A percentile compares a stretch with the other conserved stretches of the same genome.
These are phyloP conservation scores for Chaenocephalus aceratus DNA, from an alignment of 2,113 vertebrate genomes.

Conservation along the genomic window DNA sequence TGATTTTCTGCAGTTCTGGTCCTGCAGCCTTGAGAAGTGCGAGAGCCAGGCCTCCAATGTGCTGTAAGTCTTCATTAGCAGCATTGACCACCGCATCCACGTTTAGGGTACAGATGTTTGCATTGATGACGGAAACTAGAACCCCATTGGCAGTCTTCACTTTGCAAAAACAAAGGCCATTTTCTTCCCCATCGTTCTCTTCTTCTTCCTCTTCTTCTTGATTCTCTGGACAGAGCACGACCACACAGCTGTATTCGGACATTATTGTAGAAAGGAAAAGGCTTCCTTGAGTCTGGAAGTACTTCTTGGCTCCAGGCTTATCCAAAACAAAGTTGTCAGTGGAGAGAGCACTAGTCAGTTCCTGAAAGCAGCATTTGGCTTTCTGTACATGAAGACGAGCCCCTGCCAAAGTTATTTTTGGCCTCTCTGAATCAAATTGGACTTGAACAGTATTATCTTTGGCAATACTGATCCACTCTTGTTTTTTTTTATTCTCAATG, in stretches of 20 bases:
- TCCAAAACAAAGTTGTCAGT: constrained; percentile 73
- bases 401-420: constrained; percentile 81
- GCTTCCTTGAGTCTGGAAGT: constrained; percentile 78
- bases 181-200: background rate
- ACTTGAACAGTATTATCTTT: constrained; percentile 71
- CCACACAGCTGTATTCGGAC: constrained; percentile 74
- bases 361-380: constrained; percentile 43
- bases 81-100: constrained; percentile 90
- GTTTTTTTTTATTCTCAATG: constrained; percentile 75
- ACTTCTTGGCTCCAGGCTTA: constrained; percentile 87
- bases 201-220: constrained; percentile 28
- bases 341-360: constrained; percentile 62
- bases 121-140: constrained; percentile 79
- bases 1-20: constrained; percentile 82
- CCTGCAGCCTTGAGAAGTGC: constrained; percentile 85
- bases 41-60: constrained; percentile 80
- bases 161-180: constrained; percentile 17
- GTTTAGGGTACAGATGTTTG: constrained; percentile 76
- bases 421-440: constrained; percentile 52
- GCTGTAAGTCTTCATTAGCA: constrained; percentile 86
- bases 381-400: constrained; percentile 76
- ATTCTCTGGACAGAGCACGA: constrained; percentile 76
- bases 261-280: constrained; percentile 61
- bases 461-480: constrained; percentile 48
- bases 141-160: constrained; percentile 74